Percentiles rank a stretch among this genome's conserved stretches.
These are phyloP conservation scores for Dreissena rostriformis DNA, from an alignment of 1,140 invertebrate species.

Conservation along the genomic window DNA sequence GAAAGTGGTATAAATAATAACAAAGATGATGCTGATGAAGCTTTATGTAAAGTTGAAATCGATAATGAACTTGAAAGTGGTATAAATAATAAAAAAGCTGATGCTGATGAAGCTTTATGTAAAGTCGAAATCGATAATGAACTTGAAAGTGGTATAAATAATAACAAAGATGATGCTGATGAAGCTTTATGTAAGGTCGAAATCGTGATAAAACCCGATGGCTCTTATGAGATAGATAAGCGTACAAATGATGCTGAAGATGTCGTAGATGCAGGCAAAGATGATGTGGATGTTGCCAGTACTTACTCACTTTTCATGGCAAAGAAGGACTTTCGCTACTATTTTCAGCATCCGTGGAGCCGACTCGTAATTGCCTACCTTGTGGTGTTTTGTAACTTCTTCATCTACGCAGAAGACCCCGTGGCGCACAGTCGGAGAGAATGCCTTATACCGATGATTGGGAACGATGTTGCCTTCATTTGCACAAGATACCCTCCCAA, in stretches of 20 bases:
- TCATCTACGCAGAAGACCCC: constrained; percentile 85
- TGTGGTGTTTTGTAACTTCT: constrained; percentile 84
- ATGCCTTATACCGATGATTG: constrained; percentile 83
- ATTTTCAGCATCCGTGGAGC: constrained; percentile 84
- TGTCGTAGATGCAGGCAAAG: constrained; percentile 55
- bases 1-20: no score
- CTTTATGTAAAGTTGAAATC: no score
- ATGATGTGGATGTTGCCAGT: constrained; percentile 70
- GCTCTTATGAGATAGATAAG: not conserved
- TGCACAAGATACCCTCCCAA: constrained; percentile 83
- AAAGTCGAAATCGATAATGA: no score
- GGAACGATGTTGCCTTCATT: constrained; percentile 84
- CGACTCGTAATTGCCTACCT: constrained; percentile 83
- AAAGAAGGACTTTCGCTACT: constrained; percentile 82
- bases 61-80: no score
- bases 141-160: no score
- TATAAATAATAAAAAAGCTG: no score
- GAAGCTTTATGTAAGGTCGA: not conserved
- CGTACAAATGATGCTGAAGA: constrained; percentile 14
- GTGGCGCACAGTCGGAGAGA: constrained; percentile 84
- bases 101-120: no score
- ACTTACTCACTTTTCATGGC: constrained; percentile 81
- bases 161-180: no score
- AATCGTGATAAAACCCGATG: not conserved
- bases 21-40: no score